These are phyloP conservation scores for Heloderma charlesbogerti DNA, from an alignment of 2,113 vertebrate species.

Conservation along the genomic window DNA sequence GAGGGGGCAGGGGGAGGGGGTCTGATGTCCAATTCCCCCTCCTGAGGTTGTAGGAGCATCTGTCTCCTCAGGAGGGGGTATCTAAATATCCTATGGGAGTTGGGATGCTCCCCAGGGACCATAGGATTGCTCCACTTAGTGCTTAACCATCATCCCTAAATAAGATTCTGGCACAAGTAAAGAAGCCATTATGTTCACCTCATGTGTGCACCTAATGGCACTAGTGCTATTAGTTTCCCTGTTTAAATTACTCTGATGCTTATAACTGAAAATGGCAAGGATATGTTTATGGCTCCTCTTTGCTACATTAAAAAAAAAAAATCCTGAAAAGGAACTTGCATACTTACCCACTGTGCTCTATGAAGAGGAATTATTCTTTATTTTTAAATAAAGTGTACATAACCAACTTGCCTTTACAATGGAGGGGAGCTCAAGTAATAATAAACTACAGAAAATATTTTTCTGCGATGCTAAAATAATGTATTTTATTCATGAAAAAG, in stretches of 20 bases:
- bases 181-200: conserved; percentile 33
- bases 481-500: no score
- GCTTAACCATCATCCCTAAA: conserved; percentile 59
- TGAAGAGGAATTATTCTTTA: conserved; percentile 8
- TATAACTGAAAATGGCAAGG: conserved; percentile 36
- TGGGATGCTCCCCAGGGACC: no score
- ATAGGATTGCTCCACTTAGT: not conserved
- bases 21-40: no score
- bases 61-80: no score
- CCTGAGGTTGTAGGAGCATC: no score
- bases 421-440: conserved; percentile 11
- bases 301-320: conserved; percentile 35
- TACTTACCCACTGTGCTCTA: conserved; percentile 28
- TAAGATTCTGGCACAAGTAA: conserved; percentile 47
- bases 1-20: no score
- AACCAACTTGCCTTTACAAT: conserved; percentile 17
- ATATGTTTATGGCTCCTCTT: conserved; percentile 14
- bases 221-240: conserved; percentile 43
- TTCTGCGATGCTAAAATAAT: no score
- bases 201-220: conserved; percentile 41
- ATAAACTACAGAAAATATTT: no score
- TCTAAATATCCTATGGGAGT: no score
- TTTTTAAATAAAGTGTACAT: not conserved
- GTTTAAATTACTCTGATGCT: conserved; percentile 38
- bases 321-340: conserved; percentile 37